Percentiles rank a stretch among this genome's conserved stretches.
phyloP scores from a whole-genome alignment of 2,888 invertebrate genomes.

The Biston stratarius region DNA sequence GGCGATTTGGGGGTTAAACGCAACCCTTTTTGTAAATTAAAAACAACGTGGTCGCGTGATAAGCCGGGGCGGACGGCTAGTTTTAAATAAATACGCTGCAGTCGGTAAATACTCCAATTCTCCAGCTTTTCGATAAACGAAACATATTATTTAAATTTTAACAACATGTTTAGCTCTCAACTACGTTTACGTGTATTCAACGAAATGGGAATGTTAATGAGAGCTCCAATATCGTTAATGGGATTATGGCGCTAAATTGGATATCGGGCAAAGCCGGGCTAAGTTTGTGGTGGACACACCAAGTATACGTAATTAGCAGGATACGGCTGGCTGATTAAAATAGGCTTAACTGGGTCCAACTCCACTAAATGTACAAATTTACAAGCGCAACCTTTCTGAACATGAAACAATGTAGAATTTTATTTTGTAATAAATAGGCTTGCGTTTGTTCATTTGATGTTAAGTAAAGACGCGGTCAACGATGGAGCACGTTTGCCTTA shows the following conservation, averaged over 20 bases:
- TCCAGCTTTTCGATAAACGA: conserved; percentile 4
- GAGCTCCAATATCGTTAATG: conserved; percentile 74
- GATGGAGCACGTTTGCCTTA: too few species aligned
- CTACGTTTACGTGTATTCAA: conserved; percentile 35
- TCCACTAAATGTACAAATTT: conserved; percentile 21
- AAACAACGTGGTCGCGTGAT: too few species aligned
- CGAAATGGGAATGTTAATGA: conserved; percentile 62
- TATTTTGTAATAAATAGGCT: too few species aligned
- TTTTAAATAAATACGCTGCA: too few species aligned
- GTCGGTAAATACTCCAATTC: not conserved
- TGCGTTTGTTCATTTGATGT: too few species aligned
- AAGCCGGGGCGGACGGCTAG: too few species aligned
- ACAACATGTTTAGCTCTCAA: conserved; percentile 31
- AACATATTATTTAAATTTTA: conserved; percentile 24
- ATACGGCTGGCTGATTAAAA: conserved; percentile 74
- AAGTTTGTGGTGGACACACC: conserved; percentile 77
- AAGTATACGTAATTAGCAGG: conserved; percentile 81
- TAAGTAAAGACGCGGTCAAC: too few species aligned
- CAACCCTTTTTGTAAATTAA: too few species aligned
- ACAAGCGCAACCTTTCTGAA: not conserved
- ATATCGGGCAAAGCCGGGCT: conserved; percentile 75
- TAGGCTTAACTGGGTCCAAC: conserved; percentile 66
- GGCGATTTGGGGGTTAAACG: too few species aligned
- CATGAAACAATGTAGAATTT: not conserved
- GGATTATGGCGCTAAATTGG: conserved; percentile 79